These are phyloP conservation scores for Lasioglossum oenotherae DNA, from an alignment of 2,888 invertebrate genomes.

Conservation along the genomic window DNA sequence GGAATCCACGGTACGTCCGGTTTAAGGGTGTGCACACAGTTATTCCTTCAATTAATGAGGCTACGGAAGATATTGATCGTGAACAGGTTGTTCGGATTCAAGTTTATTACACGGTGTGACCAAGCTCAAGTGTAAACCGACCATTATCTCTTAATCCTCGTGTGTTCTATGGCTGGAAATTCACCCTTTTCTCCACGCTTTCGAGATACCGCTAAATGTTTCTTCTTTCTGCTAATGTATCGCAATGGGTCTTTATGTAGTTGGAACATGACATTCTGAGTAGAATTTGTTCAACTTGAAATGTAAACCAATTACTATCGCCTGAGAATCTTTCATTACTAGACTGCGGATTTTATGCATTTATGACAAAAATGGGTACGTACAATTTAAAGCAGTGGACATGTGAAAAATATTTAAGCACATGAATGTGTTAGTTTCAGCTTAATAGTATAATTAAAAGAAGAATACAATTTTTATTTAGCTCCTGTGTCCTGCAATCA, in stretches of 20 bases:
- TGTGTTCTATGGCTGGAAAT: not conserved
- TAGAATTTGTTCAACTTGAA: not conserved
- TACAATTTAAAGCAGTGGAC: too few relatives aligned
- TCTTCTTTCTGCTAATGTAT: not conserved
- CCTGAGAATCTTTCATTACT: not conserved
- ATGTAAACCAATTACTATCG: not conserved
- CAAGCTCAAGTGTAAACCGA: not conserved
- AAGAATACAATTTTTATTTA: too few relatives aligned
- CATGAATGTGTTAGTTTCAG: too few relatives aligned
- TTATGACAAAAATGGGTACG: too few relatives aligned
- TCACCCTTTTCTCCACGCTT: not conserved
- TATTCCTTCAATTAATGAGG: conserved; percentile 9
- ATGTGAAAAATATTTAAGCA: too few relatives aligned
- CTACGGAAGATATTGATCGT: conserved; percentile 2
- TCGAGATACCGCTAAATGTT: not conserved
- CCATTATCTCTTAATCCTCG: conserved; percentile 5
- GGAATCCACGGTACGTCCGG: conserved; percentile 10
- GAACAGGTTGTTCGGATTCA: not conserved
- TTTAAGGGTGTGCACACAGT: not conserved
- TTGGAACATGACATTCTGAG: not conserved
- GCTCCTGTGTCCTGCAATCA: too few relatives aligned
- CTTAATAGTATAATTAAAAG: too few relatives aligned
- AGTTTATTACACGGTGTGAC: not conserved
- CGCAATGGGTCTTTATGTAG: not conserved
- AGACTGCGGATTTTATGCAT: too few relatives aligned